These are phyloP conservation scores for Chrysogorgia sp. DNA, from an alignment of 92 coral and sea anemone genomes.

Conservation along the genomic window DNA sequence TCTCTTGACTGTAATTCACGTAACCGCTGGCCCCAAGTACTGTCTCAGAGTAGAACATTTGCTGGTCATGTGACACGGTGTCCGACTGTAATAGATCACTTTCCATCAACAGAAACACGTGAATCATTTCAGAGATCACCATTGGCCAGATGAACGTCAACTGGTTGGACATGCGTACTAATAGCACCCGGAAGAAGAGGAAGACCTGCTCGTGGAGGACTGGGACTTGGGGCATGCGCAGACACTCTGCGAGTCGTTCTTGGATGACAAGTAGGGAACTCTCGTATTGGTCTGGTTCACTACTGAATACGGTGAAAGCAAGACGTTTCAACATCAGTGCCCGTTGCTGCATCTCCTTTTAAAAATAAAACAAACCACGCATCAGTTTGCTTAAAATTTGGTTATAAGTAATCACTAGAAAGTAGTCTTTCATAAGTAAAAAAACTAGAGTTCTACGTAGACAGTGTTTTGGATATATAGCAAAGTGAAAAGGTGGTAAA, in stretches of 20 bases:
- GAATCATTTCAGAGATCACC: constrained; percentile 86
- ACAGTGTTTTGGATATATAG: too few relatives aligned
- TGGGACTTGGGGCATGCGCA: constrained; percentile 91
- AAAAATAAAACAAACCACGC: constrained; percentile 3
- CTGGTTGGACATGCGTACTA: constrained; percentile 94
- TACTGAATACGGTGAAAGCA: constrained; percentile 89
- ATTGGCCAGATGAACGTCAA: constrained; percentile 97
- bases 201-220: constrained; percentile 98
- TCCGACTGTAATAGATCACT: constrained; percentile 79
- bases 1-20: constrained; percentile 86
- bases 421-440: constrained; percentile 1
- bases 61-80: constrained; percentile 81
- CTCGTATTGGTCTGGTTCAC: constrained; percentile 95
- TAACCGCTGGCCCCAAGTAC: constrained; percentile 92
- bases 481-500: too few relatives aligned
- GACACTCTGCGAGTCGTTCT: constrained; percentile 94
- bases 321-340: constrained; percentile 83
- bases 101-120: constrained; percentile 94
- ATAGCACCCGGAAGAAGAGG: constrained; percentile 78
- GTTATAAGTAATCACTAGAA: neutral
- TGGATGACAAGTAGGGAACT: constrained; percentile 90
- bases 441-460: too few relatives aligned
- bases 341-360: constrained; percentile 97
- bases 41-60: constrained; percentile 86
- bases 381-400: neutral